Percentiles rank a stretch among this genome's conserved stretches.
These are phyloP conservation scores for pig (Sus scrofa) DNA, from an alignment of 2,113 vertebrate species.

Conservation along the genomic window DNA sequence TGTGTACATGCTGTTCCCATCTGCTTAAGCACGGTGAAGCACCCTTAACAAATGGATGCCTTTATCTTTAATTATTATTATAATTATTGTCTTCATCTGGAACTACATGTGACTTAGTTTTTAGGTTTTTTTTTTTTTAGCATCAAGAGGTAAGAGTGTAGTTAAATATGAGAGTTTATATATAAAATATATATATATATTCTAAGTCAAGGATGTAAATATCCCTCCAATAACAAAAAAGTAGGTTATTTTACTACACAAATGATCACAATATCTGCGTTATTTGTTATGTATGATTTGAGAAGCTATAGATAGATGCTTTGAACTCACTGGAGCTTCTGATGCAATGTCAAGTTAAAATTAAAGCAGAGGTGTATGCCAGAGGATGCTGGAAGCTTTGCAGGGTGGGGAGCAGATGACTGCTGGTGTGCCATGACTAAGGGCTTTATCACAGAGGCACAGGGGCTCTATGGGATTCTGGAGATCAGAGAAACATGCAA, in stretches of 20 bases:
- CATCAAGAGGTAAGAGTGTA: neutral
- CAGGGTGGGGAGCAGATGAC: neutral
- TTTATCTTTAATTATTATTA: slow-evolving; percentile 47
- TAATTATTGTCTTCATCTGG: neutral
- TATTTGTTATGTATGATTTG: neutral
- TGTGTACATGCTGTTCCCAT: fast-evolving
- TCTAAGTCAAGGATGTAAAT: neutral
- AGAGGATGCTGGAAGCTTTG: neutral
- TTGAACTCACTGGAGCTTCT: neutral
- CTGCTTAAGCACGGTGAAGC: neutral
- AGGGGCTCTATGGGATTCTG: neutral
- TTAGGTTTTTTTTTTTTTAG: neutral
- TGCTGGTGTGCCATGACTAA: neutral
- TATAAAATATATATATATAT: neutral
- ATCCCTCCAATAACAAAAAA: neutral
- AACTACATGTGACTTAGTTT: neutral
- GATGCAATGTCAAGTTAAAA: neutral
- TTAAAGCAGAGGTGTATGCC: neutral
- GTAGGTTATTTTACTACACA: neutral
- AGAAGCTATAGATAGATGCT: neutral
- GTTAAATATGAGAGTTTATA: neutral
- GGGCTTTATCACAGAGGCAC: fast-evolving
- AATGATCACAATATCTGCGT: neutral
- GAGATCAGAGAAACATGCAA: neutral
- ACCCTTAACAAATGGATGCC: neutral